Evolutionary conservation across 1,140 invertebrate genomes (phyloP).

Genomic region (Scaptodrosophila lebanonensis): DNA sequence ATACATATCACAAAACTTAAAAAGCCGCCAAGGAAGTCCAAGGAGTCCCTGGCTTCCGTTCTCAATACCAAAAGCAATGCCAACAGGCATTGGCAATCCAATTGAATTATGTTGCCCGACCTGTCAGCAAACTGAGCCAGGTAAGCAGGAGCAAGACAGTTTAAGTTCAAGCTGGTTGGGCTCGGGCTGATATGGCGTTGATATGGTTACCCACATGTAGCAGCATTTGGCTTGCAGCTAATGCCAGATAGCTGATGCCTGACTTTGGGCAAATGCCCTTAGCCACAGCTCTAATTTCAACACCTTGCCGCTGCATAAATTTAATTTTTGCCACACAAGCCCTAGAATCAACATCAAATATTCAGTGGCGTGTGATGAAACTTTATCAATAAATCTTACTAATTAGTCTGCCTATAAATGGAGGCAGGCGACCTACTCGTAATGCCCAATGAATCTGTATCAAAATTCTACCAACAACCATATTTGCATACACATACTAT

Average conservation of each 20-base stretch:
- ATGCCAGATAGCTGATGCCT: not conserved
- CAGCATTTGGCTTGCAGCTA: too few species aligned
- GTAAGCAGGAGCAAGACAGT: conserved; percentile 17
- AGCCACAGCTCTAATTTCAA: not conserved
- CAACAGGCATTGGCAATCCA: conserved; percentile 56
- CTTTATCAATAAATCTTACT: conserved; percentile 57
- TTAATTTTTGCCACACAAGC: not conserved
- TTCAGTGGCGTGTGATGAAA: conserved; percentile 35
- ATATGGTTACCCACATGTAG: not conserved
- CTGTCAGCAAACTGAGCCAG: conserved; percentile 57
- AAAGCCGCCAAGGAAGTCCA: conserved; percentile 19
- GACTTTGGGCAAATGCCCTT: too few species aligned
- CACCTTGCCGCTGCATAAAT: not conserved
- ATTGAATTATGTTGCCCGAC: conserved; percentile 68
- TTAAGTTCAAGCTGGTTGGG: not conserved
- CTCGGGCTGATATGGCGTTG: not conserved
- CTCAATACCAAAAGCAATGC: conserved; percentile 37
- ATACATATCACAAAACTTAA: conserved; percentile 1
- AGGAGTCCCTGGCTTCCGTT: too few species aligned
- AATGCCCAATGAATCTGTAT: conserved; percentile 44
- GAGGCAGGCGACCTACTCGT: not conserved
- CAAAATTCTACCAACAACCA: not conserved
- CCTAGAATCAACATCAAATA: conserved; percentile 31
- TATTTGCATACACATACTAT: too few species aligned
- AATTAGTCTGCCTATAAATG: conserved; percentile 47